These are phyloP conservation scores for Heliconius hermathena DNA, from an alignment of 1,140 invertebrate genomes.

Conservation along the genomic window DNA sequence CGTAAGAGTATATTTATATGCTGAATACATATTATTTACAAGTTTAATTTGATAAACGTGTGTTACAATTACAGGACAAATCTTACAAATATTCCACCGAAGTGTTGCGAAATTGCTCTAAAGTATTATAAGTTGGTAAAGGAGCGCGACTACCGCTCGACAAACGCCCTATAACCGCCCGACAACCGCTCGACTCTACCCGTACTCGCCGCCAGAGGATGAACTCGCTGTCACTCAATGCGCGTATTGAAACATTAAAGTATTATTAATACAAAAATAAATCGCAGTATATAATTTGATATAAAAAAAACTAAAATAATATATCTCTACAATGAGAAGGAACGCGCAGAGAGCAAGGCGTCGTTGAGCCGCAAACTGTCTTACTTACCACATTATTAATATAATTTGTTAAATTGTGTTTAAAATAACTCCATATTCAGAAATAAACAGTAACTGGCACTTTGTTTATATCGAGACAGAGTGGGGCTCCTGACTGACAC, in stretches of 20 bases:
- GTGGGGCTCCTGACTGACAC: neutral
- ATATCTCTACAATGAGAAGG: neutral
- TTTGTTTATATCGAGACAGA: neutral
- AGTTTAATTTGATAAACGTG: conserved; percentile 22
- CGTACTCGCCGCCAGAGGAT: neutral
- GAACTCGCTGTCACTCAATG: conserved; percentile 17
- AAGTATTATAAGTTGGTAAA: neutral
- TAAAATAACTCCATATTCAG: too few species aligned
- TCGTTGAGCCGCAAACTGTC: conserved; percentile 13
- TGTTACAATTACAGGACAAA: conserved; percentile 24
- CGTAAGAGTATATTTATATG: conserved; percentile 30
- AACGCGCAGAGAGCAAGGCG: conserved; percentile 15
- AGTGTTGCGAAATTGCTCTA: conserved; percentile 11
- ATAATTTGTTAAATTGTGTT: too few species aligned
- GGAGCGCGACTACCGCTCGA: conserved; percentile 2
- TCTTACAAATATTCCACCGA: conserved; percentile 17
- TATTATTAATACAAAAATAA: neutral
- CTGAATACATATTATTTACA: conserved; percentile 27
- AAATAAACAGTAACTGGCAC: too few species aligned
- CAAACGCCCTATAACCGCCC: neutral
- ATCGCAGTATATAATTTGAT: neutral
- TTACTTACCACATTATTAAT: neutral
- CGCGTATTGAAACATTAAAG: neutral
- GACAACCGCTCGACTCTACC: neutral
- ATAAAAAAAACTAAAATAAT: neutral